Conservation (phyloP, 2,888 invertebrate species). For the Vannuccia rotundouncinata region DNA sequence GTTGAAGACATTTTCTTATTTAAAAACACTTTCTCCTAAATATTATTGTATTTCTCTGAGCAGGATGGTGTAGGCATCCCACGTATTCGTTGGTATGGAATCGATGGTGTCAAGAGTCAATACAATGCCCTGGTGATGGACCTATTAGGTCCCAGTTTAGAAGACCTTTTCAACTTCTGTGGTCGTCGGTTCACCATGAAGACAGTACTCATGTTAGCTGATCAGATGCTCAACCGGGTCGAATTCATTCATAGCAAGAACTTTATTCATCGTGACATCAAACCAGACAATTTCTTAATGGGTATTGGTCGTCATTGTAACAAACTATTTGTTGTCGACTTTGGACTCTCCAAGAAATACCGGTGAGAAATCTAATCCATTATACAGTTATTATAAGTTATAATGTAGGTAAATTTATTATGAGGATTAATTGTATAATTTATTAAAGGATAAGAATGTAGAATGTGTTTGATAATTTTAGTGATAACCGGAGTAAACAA, state of each 20-base stretch:
- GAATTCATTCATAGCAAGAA: slow-evolving; percentile 40
- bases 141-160: slow-evolving; percentile 85
- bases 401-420: too few species aligned
- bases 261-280: slow-evolving; percentile 64
- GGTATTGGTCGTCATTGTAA: slow-evolving; percentile 96
- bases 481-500: slow-evolving; percentile 42
- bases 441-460: too few species aligned
- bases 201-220: slow-evolving; percentile 93
- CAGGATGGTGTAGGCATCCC: slow-evolving; percentile 55
- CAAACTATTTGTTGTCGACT: slow-evolving; percentile 60
- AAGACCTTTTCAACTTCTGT: slow-evolving; percentile 96
- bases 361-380: too few species aligned
- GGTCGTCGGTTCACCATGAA: slow-evolving; percentile 93
- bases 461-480: too few species aligned
- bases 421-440: too few species aligned
- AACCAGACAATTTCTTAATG: slow-evolving; percentile 94
- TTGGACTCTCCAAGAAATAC: slow-evolving; percentile 46
- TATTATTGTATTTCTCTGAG: background rate
- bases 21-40: too few species aligned
- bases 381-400: too few species aligned
- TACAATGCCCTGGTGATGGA: slow-evolving; percentile 90
- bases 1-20: too few species aligned
- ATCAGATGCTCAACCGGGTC: slow-evolving; percentile 60
- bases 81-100: slow-evolving; percentile 35
- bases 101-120: slow-evolving; percentile 39